Conservation (phyloP, 2,113 vertebrate species). For the Corynorhinus townsendii region DNA sequence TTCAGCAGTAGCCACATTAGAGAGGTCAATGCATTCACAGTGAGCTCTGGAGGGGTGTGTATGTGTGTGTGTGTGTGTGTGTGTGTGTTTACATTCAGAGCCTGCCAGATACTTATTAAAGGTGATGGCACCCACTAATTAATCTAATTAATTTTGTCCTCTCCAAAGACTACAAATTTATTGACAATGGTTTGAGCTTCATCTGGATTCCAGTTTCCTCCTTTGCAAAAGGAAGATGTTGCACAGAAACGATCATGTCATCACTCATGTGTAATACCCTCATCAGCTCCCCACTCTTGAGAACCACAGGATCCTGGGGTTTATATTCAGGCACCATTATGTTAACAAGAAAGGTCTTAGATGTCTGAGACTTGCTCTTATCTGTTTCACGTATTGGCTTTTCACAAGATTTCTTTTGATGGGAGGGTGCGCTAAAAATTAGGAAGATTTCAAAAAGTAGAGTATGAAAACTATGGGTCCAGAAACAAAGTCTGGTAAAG, state of each 20-base stretch:
- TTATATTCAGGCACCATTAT: background rate
- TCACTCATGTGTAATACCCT: background rate
- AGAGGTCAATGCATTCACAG: background rate
- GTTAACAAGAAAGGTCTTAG: background rate
- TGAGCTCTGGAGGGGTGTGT: background rate
- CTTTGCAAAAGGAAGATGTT: background rate
- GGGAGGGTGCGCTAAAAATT: background rate
- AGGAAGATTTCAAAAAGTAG: background rate
- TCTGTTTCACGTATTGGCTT: background rate
- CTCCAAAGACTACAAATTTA: background rate
- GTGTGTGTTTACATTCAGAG: background rate
- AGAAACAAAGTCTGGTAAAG: background rate
- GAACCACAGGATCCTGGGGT: background rate
- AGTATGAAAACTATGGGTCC: background rate
- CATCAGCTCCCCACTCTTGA: background rate
- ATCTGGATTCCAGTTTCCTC: background rate
- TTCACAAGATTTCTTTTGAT: background rate
- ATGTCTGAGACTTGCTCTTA: background rate
- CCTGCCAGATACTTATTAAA: background rate
- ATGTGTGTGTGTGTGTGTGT: background rate
- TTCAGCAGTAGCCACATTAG: background rate
- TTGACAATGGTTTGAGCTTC: background rate
- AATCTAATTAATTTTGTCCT: slow-evolving; percentile 1
- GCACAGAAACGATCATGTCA: background rate
- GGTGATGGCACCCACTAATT: background rate